Conservation (phyloP, 1,140 invertebrate species). For the Cyrtorhinus lividipennis region DNA sequence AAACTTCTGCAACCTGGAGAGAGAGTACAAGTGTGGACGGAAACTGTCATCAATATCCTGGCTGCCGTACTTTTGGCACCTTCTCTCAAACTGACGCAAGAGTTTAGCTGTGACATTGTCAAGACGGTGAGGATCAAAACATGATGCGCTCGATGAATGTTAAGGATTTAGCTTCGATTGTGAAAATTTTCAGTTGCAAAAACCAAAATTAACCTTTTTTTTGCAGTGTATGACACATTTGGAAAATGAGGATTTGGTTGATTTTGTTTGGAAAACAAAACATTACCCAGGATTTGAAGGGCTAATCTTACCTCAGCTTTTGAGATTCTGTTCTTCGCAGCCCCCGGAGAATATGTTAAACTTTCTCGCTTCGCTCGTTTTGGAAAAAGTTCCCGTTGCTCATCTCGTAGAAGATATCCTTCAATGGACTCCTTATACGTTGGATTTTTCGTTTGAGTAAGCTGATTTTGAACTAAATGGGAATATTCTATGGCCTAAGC, state of each 20-base stretch:
- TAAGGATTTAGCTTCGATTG: not conserved
- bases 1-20: slow-evolving; percentile 29
- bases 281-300: slow-evolving; percentile 54
- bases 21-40: slow-evolving; percentile 24
- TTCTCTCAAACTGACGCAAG: slow-evolving; percentile 43
- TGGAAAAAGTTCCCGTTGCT: slow-evolving; percentile 17
- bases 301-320: slow-evolving; percentile 50
- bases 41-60: slow-evolving; percentile 32
- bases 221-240: slow-evolving; percentile 19
- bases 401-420: slow-evolving; percentile 7
- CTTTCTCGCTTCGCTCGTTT: slow-evolving; percentile 50
- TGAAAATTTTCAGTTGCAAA: not conserved
- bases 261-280: slow-evolving; percentile 46
- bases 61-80: slow-evolving; percentile 42
- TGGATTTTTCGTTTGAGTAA: slow-evolving; percentile 22
- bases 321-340: slow-evolving; percentile 41
- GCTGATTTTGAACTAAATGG: too few species aligned
- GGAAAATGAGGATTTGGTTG: slow-evolving; percentile 27
- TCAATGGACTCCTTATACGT: slow-evolving; percentile 11
- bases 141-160: too few species aligned
- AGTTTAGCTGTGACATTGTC: slow-evolving; percentile 47
- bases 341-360: slow-evolving; percentile 34
- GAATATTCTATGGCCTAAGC: too few species aligned
- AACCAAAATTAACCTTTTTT: not conserved
- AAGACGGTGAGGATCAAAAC: slow-evolving; percentile 32